Base-by-base conservation (phyloP, 2,113 vertebrate genomes). In the Noctilio leporinus region DNA sequence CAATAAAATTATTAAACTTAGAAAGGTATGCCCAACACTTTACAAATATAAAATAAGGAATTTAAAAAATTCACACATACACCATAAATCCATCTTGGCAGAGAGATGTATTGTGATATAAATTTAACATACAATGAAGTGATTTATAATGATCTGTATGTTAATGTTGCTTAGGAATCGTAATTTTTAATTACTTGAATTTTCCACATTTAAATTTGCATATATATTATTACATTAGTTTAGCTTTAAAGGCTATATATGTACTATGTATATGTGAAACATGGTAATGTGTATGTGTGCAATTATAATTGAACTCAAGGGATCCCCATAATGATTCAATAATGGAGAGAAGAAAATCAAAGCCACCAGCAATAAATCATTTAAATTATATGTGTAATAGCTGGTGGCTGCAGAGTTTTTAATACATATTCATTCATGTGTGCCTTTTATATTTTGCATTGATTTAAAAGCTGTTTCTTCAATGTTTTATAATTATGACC, bases 381-480 rank as follows among this genome's bases (percentile, higher is more conserved):
- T 98, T 98, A 97, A 95, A 97, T 98, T 97, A 89, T 75, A 95
- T 94, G 93, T 96, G 70, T 95, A 97, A 96, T 93, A 96, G 96
- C 89, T 97, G 96, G 85, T 97, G 95, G 64, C 93, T 97, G 82
- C 64, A 94, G 40, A 96, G 98, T 96, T 97, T 62, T 43, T 51
- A 76, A 91, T 85, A 96, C 90, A 94, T 90, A 97, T 86, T 96
- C 95, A 97, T 97, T 98, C 97, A 95, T 96, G 95, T 92, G 38
- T 96, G 96, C 88, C 92, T 98, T 96, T 97, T 96, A 96, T 89
- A 97, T 97, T 98, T 97, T 93, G 73, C 91, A 97, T 93, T 92
- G 94, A 98, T 98, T 98, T 98, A 98, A 97, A 98, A 98, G 89
- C 91, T 96, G 80, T 94, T 96, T 97, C 93, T 93, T 95, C 53